Percentiles rank a stretch among this genome's conserved stretches.
phyloP scores from a whole-genome alignment of 2,113 vertebrate genomes.

The Ceratotherium simum region DNA sequence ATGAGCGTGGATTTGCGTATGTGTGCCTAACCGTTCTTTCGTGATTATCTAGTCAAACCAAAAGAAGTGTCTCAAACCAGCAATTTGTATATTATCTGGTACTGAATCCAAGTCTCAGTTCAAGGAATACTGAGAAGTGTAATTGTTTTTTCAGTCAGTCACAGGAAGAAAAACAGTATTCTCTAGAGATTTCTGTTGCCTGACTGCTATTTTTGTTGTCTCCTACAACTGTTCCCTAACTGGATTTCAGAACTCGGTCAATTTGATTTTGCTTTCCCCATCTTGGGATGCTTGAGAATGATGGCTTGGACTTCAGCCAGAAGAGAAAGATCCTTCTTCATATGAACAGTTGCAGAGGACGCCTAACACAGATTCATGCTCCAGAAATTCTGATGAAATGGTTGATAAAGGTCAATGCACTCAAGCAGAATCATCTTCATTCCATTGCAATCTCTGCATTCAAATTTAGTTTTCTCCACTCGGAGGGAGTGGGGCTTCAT shows the following conservation, averaged over 20 bases:
- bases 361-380: background rate
- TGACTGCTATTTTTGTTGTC: background rate
- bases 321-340: background rate
- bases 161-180: constrained; percentile 26
- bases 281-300: background rate
- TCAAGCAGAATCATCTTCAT: background rate
- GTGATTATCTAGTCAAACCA: background rate
- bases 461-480: background rate
- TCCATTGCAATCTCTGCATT: background rate
- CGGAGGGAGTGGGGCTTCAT: background rate
- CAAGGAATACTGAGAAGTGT: constrained; percentile 31
- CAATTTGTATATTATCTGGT: background rate
- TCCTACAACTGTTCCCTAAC: background rate
- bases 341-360: background rate
- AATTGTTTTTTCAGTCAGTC: constrained; percentile 30
- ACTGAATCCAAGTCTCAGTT: background rate
- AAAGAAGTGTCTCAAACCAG: background rate
- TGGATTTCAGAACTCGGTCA: background rate
- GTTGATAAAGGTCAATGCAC: constrained; percentile 9
- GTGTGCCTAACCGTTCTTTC: fast-evolving
- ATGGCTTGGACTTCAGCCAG: background rate
- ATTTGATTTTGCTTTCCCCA: background rate
- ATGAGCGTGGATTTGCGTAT: background rate
- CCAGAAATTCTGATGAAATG: constrained; percentile 51
- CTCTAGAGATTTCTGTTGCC: background rate